phyloP scores from a whole-genome alignment of 1,140 invertebrate genomes.

The Drosophila mojavensis region DNA sequence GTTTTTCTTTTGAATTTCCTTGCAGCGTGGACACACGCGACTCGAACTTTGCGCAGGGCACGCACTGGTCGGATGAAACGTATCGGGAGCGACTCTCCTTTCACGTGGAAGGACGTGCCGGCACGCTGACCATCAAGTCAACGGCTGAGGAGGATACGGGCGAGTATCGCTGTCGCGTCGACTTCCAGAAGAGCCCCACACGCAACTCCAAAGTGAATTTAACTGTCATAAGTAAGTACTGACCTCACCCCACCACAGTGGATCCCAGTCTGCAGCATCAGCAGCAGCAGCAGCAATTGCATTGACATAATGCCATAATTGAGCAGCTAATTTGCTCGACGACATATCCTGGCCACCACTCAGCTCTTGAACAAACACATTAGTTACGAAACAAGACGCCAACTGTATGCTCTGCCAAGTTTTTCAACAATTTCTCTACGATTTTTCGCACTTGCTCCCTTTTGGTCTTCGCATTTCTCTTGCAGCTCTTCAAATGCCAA shows the following conservation, averaged over 20 bases:
- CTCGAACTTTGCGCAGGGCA: conserved; percentile 86
- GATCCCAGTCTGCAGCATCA: conserved; percentile 1
- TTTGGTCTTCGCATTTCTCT: conserved; percentile 14
- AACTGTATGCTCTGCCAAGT: conserved; percentile 61
- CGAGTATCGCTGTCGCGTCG: conserved; percentile 93
- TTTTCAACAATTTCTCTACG: conserved; percentile 19
- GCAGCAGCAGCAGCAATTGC: conserved; percentile 19
- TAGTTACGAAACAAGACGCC: conserved; percentile 77
- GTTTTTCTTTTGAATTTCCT: conserved; percentile 36
- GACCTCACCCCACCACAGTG: neutral
- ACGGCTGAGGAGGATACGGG: conserved; percentile 89
- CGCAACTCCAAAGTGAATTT: conserved; percentile 94
- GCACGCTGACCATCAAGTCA: conserved; percentile 88
- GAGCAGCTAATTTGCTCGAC: conserved; percentile 75
- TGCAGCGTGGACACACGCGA: conserved; percentile 89
- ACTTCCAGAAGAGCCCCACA: conserved; percentile 94
- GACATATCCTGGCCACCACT: conserved; percentile 61
- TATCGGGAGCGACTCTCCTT: conserved; percentile 88
- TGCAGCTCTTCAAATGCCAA: conserved; percentile 78
- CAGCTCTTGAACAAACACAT: conserved; percentile 74
- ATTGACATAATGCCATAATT: conserved; percentile 59
- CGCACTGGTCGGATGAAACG: conserved; percentile 88
- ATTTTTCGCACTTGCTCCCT: conserved; percentile 29
- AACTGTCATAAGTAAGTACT: conserved; percentile 93
- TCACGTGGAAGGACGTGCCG: conserved; percentile 86